phyloP scores from a whole-genome alignment of 2,113 vertebrate genomes.

The Oryzias woworae region DNA sequence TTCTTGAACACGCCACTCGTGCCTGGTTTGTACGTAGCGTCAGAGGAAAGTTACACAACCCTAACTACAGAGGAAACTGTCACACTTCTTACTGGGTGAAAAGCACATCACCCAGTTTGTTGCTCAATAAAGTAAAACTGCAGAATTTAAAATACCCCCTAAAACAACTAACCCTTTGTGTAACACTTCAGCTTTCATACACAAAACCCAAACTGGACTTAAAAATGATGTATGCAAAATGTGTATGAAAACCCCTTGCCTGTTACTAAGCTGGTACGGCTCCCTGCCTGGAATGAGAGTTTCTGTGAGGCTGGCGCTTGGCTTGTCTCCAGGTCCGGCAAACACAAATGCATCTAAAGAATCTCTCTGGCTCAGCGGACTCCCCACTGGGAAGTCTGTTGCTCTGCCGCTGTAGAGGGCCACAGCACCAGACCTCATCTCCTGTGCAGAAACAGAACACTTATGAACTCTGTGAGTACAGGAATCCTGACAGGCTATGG shows the following conservation, averaged over 20 bases:
- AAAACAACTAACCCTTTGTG: background rate
- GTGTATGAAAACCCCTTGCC: slow-evolving; percentile 47
- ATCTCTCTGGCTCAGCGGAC: slow-evolving; percentile 65
- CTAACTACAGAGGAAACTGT: slow-evolving; percentile 46
- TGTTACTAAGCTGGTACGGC: slow-evolving; percentile 70
- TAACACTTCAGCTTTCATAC: background rate
- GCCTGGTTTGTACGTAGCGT: no score
- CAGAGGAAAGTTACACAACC: no score
- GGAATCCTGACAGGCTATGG: background rate
- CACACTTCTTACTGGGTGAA: no score
- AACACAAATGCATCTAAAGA: slow-evolving; percentile 80
- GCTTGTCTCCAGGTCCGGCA: slow-evolving; percentile 52
- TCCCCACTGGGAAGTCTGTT: slow-evolving; percentile 62
- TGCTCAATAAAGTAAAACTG: slow-evolving; percentile 13
- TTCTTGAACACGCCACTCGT: no score
- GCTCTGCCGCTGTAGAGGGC: slow-evolving; percentile 72
- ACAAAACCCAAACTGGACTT: background rate
- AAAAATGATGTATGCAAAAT: background rate
- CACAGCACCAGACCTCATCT: slow-evolving; percentile 71
- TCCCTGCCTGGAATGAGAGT: slow-evolving; percentile 76
- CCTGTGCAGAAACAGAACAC: slow-evolving; percentile 44
- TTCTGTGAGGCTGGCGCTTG: slow-evolving; percentile 73
- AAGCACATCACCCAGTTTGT: background rate
- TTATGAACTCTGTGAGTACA: no score
- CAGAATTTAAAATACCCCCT: background rate